Evolutionary conservation across 2,113 vertebrate species (phyloP).

Genomic region (Proterorhinus semilunaris): DNA sequence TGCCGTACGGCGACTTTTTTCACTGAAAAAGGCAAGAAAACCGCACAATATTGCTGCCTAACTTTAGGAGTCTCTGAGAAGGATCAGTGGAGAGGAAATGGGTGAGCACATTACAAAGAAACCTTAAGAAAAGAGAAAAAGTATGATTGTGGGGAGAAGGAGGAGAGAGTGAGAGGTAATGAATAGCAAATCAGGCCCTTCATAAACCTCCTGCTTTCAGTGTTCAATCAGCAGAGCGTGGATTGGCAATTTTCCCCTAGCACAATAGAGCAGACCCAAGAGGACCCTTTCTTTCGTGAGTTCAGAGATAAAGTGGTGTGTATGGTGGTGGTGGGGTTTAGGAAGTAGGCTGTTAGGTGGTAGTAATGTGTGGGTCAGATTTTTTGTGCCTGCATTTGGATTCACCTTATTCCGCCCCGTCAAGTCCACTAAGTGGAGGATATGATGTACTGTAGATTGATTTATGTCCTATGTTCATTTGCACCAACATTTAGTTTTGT

Average conservation of each 20-base stretch:
- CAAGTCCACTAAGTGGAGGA: no score
- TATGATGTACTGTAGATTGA: no score
- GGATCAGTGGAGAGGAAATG: conserved; percentile 24
- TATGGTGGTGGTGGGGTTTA: conserved; percentile 11
- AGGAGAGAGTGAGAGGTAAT: conserved; percentile 65
- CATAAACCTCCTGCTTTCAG: conserved; percentile 71
- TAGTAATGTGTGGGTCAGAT: no score
- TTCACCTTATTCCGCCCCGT: no score
- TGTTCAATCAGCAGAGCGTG: conserved; percentile 72
- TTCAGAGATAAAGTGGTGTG: conserved; percentile 39
- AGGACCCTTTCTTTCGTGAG: conserved; percentile 54
- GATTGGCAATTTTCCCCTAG: conserved; percentile 74
- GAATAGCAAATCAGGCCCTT: conserved; percentile 78
- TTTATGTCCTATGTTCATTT: no score
- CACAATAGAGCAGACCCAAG: conserved; percentile 66
- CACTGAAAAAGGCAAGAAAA: conserved; percentile 36
- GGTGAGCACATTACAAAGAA: conserved; percentile 38
- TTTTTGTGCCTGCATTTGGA: no score
- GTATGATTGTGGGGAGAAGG: conserved; percentile 48
- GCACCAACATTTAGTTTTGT: no score
- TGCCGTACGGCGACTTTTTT: conserved; percentile 51
- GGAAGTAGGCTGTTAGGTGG: not conserved
- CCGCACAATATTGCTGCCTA: conserved; percentile 33
- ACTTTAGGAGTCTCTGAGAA: conserved; percentile 39
- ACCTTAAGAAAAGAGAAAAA: conserved; percentile 51